phyloP scores from a whole-genome alignment of 2,888 invertebrate genomes.

The Chloromyia formosa region DNA sequence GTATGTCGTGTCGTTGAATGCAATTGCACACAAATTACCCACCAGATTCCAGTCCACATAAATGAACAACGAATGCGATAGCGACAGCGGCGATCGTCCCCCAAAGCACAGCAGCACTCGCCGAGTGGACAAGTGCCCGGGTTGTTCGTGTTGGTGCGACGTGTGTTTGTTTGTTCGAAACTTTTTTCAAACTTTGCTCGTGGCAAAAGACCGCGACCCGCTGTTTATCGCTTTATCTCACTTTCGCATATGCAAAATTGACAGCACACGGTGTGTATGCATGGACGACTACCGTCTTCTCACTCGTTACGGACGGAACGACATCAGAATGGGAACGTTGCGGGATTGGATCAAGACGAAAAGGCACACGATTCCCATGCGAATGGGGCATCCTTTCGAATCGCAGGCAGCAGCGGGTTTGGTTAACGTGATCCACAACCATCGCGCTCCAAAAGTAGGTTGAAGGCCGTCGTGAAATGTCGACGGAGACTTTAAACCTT shows the following conservation, averaged over 20 bases:
- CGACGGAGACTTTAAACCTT: too few relatives aligned
- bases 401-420: not conserved
- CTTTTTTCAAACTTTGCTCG: conserved; percentile 25
- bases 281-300: not conserved
- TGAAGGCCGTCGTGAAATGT: not conserved
- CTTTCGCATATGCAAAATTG: conserved; percentile 34
- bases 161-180: conserved; percentile 14
- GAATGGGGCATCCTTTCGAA: not conserved
- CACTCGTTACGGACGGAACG: not conserved
- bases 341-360: not conserved
- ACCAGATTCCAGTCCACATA: conserved; percentile 50
- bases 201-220: not conserved
- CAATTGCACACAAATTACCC: conserved; percentile 60
- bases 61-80: conserved; percentile 35
- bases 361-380: conserved; percentile 10
- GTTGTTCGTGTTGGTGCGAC: not conserved
- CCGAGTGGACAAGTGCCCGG: conserved; percentile 35
- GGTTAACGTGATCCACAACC: not conserved
- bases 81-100: conserved; percentile 10
- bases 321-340: not conserved
- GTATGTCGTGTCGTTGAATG: conserved; percentile 54
- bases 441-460: not conserved
- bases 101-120: too few relatives aligned
- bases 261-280: not conserved
- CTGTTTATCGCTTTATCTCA: conserved; percentile 27